Evolutionary conservation across 35 echinoderm and acorn worm genomes (phyloP), one percentile per base, ranked within the genome.

Genomic region (Acanthaster planci): DNA sequence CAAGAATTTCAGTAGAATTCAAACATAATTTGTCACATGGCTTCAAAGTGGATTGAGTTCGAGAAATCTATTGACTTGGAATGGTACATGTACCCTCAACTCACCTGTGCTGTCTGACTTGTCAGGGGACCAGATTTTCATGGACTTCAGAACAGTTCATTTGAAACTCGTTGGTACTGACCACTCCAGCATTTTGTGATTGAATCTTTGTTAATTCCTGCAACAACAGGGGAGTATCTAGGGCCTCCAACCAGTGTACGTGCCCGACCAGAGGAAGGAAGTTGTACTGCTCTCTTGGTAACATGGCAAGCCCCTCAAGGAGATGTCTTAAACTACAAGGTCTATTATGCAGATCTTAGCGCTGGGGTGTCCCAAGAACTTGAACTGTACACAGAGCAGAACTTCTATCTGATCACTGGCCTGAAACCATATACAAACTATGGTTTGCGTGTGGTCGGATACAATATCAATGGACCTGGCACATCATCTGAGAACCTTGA

Each of bases 401-500:
- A 8, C 22, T 58, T 53, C 54, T 83, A 83, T 15, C 14, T 57
- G 18, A 51, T 92, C 1, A 76, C 51, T 10, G 90, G 84, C 5
- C 58, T 92, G 36, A 64, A 81, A 19, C 90, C 90, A 3, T 92
- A 67, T 40, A 92, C 84, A 1, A 82, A 32, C 15, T 92, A 92
- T 29, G 90, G 90, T 7, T 82, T 92, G 55, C 39, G 90, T n/a
- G 90, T 92, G 16, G 19, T 76, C 12, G 84, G 83, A 6, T 60
- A 54, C 40, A 92, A 92, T 15, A 40, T 76, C 37, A 92, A 92
- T 82, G 90, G 90, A 54, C 58, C 84, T 2, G 90, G 90, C 0
- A 39, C 38, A 19, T 87, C 90, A 12, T 80, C 90, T 42, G 84
- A 39, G 16, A 84, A 44, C 5, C 40, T 52, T 17, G 84, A 92